Evolutionary conservation across 2,797 vertebrate genomes (phyloP), one percentile per base, ranked within the genome.

Genomic region (Bovichtus variegatus): DNA sequence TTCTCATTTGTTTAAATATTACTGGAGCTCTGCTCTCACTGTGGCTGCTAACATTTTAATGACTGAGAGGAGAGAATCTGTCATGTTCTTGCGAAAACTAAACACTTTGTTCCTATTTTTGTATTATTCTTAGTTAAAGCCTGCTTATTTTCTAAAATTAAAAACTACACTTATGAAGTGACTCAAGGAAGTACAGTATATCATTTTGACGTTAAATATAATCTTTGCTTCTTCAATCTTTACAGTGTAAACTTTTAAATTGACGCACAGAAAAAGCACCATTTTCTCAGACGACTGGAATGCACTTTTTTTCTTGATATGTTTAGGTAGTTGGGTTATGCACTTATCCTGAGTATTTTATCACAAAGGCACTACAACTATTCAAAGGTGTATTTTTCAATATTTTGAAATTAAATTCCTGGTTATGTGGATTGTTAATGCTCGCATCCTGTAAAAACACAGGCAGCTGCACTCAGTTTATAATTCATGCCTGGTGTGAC

Each of bases 1-100:
- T 79, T 80, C 76, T 86, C 81, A 86, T 81, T 83, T 89, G 82
- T 82, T 90, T 85, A 80, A 90, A 88, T 81, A 88, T 84, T 84
- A 46, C 60, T 85, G 61, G 43, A 76, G 79, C 9, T 74, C 71
- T 57, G 61, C 44, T 77, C 44, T 49, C 69, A 51, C 61, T 0
- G n/a, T 63, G 29, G 66, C 71, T 57, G 68, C 49, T 65, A 10
- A 75, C n/a, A 66, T 73, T 88, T 83, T 71, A 76, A 84, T 77
- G 67, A 76, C 46, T 46, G 43, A 77, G 18, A 79, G 11, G 50
- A 66, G 66, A 76, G 65, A 78, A 47, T 65, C 36, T 25, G 46
- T 65, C 46, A 59, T 12, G 41, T 59, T 72, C 40, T 50, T 47
- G 25, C 69, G 53, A 53, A 43, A 66, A 65, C 36, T 13, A 66